Base-by-base conservation (phyloP, 2,797 vertebrate species). In the Mus caroli region DNA sequence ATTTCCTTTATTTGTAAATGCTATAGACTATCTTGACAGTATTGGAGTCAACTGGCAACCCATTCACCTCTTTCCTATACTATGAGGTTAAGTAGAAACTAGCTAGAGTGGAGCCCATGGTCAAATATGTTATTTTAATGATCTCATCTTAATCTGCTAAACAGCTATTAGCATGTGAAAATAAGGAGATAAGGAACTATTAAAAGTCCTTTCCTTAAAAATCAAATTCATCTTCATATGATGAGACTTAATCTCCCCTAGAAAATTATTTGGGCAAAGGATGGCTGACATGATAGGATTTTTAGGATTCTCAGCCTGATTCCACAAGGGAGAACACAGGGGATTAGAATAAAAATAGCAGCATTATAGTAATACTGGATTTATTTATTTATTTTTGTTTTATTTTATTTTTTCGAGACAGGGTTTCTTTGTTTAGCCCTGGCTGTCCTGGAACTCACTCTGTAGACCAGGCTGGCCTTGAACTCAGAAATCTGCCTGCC, bases 51-150 rank as follows among this genome's bases (percentile, higher is more conserved):
- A n/a, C 4, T 90, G 69, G 58, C 26, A 90, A 6, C 12, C 69
- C 50, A 60, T 71, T 92, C 19, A 76, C 58, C 80, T 50, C 50
- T 67, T 71, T 89, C 67, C 14, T 60, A 28, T 17, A 89, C 1
- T 6, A 52, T 58, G 58, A 92, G 34, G 75, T 92, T 90, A 92
- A 88, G 31, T 43, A 96, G 67, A 87, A 87, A 69, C 46, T 77
- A 56, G 13, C 31, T 78, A 34, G 46, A 90, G 17, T 90, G 22
- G 28, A 60, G 24, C 34, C n/a, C 50, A 4, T 54, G 46, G 46
- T 12, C 60, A 93, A 83, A 84, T 24, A 40, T 40, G 71, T 10
- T 60, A 24, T 83, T 89, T 95, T 58, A 94, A 87, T 20, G 7
- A 78, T 13, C 37, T 90, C 54, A 84, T 54, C 62, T 31, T 88